Evolutionary conservation across 1,140 invertebrate species (phyloP), one percentile per base, ranked within the genome.

Genomic region (Latrodectus geometricus): DNA sequence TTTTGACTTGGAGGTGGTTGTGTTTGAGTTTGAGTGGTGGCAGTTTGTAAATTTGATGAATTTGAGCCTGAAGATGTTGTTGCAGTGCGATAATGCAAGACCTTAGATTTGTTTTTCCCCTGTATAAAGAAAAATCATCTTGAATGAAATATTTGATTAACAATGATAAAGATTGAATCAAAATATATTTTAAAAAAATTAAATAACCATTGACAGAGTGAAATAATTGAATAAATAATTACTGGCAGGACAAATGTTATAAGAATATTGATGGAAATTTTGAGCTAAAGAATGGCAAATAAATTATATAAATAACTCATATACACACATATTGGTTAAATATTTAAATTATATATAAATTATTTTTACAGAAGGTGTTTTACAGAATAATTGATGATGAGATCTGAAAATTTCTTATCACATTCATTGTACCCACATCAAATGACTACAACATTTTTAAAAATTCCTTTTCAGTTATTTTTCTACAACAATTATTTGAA

Each of bases 61-160:
- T 92, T 91, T 76, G 93, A 93, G 21, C 21, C 20, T 35, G 56
- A 65, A 48, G 70, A 74, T 52, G 93, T 93, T 52, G 93, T 93
- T 35, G 93, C 94, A 72, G 92, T 92, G 75, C 94, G 91, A 66
- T 76, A 87, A 21, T 81, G 70, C 11, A 88, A 50, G 85, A 94
- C 92, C 88, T 93, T 92, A 87, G 93, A 76, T 73, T 87, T 86
- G 35, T 88, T n/a, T 88, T 89, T 88, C 4, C 70, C 72, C 88
- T 89, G 20, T 76, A 70, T 83, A 54, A 68, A 23, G 48, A 56
- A 52, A 52, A n/a, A 49, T 7, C 15, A 48, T 49, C 48, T 21
- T 0, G 65, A 78, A 8, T 35, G 23, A 49, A 20, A 23, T 21
- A 72, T 23, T 72, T 15, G 12, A 72, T 72, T 72, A 48, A 48